A percentile compares a stretch with the other conserved stretches of the same genome.
phyloP scores from a whole-genome alignment of 2,888 invertebrate genomes.

The Zaprionus obscuricornis region DNA sequence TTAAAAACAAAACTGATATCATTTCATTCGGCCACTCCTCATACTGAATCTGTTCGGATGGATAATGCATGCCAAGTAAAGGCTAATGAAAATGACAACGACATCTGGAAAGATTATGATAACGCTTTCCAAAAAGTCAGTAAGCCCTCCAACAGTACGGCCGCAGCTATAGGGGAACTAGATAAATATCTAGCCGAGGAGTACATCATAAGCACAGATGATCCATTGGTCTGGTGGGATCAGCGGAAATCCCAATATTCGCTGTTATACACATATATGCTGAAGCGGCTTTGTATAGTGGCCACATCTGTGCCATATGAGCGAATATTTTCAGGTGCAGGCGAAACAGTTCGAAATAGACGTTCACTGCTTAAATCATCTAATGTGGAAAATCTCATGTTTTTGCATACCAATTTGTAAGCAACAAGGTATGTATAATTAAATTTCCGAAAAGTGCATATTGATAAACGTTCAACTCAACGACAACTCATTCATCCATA shows the following conservation, averaged over 20 bases:
- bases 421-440: conserved; percentile 2
- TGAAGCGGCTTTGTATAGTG: conserved; percentile 9
- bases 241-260: conserved; percentile 11
- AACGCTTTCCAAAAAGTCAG: too few relatives aligned
- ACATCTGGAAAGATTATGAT: too few relatives aligned
- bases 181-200: too few relatives aligned
- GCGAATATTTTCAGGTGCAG: conserved; percentile 15
- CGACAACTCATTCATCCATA: too few relatives aligned
- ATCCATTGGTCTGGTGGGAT: conserved; percentile 16
- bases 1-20: not conserved
- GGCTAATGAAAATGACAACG: too few relatives aligned
- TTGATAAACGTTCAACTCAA: not conserved
- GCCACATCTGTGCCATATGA: conserved; percentile 21
- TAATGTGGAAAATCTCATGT: conserved; percentile 5
- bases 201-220: conserved; percentile 1
- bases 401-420: conserved; percentile 12
- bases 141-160: too few relatives aligned
- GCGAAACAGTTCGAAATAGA: conserved; percentile 3
- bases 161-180: too few relatives aligned
- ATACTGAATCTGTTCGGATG: too few relatives aligned
- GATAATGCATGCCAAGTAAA: too few relatives aligned
- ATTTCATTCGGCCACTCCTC: too few relatives aligned
- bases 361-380: conserved; percentile 1
- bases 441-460: not conserved
- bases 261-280: not conserved